Base-by-base conservation (phyloP, 2,113 vertebrate species). In the Ondatra zibethicus region DNA sequence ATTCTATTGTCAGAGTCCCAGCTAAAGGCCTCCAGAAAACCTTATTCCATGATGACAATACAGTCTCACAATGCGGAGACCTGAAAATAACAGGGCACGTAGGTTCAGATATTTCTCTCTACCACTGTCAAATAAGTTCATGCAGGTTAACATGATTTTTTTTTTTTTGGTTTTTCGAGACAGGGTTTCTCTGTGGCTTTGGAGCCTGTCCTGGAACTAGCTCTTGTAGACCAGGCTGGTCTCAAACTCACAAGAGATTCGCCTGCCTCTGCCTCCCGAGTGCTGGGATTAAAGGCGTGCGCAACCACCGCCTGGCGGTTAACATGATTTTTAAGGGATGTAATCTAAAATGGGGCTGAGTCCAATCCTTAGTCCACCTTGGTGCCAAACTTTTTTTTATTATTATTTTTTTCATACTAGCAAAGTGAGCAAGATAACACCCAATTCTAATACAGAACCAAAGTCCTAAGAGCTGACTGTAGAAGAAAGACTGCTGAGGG, bases 311-410 rank as follows among this genome's bases (percentile, higher is more conserved):
- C n/a, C n/a, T n/a, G n/a, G n/a, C n/a, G 33, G 36, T 25, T 29
- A 25, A 50, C 33, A 9, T 1, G 47, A 45, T 16, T 77, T 93
- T 70, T 72, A 39, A 52, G 42, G 25, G 75, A 50, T 5, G 23
- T 29, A 21, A 10, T 1, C 19, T 4, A 17, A 5, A 52, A 55
- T 1, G 4, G 27, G 65, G 11, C 21, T 31, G 1, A 55, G 23
- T 16, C 39, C 5, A 52, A 31, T 13, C 19, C 13, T 47, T 8
- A 33, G 45, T 3, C 33, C 25, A 80, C 3, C 2, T 39, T 21
- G 9, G 42, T 10, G 50, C 65, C 58, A 80, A n/a, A 70, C 42
- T n/a, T 80, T 21, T 13, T 7, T 36, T 80, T 3, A 42, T 61
- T 84, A 7, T 21, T 21, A 7, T 29, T 2, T 84, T 61, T 84